Percentiles rank a stretch among this genome's conserved stretches.
Evolutionary conservation across 2,797 vertebrate genomes (phyloP).

Genomic region (Poeciliopsis presidionis): DNA sequence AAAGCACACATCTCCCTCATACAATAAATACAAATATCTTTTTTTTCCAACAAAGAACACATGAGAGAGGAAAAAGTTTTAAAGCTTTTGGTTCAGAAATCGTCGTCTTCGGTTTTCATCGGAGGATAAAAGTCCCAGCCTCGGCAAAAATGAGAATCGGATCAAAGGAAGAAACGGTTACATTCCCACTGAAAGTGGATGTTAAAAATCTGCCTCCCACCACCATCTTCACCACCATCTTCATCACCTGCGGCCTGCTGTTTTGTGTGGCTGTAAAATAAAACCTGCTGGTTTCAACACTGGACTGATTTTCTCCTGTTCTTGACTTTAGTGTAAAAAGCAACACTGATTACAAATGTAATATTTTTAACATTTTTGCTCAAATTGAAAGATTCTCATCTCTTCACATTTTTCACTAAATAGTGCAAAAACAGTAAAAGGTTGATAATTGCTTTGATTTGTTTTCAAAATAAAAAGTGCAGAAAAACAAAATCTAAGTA

Average conservation of each 20-base stretch:
- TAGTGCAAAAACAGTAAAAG: background rate
- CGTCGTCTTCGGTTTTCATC: constrained; percentile 66
- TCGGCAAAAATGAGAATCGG: constrained; percentile 79
- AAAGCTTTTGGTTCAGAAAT: constrained; percentile 90
- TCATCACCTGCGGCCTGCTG: constrained; percentile 27
- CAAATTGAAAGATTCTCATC: background rate
- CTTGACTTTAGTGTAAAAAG: background rate
- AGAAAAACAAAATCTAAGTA: no score
- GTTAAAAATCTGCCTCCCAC: constrained; percentile 23
- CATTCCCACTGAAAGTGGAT: constrained; percentile 78
- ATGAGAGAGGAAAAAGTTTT: constrained; percentile 76
- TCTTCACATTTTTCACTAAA: background rate
- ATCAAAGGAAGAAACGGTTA: constrained; percentile 75
- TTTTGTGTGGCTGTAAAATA: constrained; percentile 15
- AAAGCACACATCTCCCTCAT: constrained; percentile 66
- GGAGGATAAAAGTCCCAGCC: constrained; percentile 66
- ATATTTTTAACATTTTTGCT: background rate
- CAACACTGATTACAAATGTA: background rate
- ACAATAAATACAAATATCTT: constrained; percentile 78
- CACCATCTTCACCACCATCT: no score
- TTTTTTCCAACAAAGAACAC: constrained; percentile 72
- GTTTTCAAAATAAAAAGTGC: background rate
- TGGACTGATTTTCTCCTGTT: background rate
- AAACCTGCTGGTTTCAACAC: constrained; percentile 38
- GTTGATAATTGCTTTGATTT: background rate